phyloP scores from a whole-genome alignment of 2,797 vertebrate genomes.

The Hydrophis major region DNA sequence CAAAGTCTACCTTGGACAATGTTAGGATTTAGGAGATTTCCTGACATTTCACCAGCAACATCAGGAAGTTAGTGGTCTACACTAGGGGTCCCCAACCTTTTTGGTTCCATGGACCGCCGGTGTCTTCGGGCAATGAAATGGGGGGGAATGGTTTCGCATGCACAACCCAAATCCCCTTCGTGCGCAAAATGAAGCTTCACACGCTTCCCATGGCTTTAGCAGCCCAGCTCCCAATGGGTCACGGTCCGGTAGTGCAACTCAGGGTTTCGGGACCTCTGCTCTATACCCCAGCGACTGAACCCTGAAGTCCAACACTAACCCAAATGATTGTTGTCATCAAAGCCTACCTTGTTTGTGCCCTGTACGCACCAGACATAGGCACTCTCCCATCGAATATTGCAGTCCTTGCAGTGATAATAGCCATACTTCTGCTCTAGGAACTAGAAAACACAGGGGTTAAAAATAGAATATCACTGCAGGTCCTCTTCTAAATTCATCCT shows the following conservation, averaged over 20 bases:
- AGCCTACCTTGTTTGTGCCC: constrained; percentile 91
- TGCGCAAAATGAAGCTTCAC: neutral
- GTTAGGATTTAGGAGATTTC: neutral
- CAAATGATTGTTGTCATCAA: neutral
- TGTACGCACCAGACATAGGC: constrained; percentile 98
- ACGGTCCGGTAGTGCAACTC: neutral
- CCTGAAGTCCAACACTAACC: neutral
- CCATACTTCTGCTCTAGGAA: constrained; percentile 98
- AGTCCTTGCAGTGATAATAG: constrained; percentile 94
- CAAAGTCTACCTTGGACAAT: constrained; percentile 77
- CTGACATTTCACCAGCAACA: neutral
- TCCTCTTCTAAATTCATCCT: too few relatives aligned
- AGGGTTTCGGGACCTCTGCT: neutral
- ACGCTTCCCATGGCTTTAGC: neutral
- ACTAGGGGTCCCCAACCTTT: neutral
- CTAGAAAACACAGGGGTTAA: constrained; percentile 61
- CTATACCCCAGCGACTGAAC: neutral
- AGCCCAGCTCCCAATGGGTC: neutral
- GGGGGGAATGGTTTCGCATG: neutral
- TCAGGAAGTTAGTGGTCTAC: neutral
- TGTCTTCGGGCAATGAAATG: accelerated
- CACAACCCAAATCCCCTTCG: neutral
- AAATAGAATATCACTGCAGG: neutral
- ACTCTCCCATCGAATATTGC: constrained; percentile 96
- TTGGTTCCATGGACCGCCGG: neutral